These are phyloP conservation scores for Trididemnum miniatum DNA, from an alignment of 23 tunicate genomes.

Conservation along the genomic window DNA sequence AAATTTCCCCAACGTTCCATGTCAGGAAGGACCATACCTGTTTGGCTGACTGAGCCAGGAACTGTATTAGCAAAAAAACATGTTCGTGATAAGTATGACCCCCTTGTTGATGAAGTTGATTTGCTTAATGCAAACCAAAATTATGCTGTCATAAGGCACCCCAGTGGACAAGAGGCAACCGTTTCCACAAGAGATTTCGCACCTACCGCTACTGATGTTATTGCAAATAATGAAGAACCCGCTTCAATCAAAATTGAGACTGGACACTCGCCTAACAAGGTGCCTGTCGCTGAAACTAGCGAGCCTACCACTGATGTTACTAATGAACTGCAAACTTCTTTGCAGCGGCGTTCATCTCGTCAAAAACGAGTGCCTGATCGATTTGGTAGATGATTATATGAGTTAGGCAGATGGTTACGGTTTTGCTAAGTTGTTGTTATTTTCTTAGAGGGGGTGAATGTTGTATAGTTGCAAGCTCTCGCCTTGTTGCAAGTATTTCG, in stretches of 20 bases:
- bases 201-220: not conserved
- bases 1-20: not conserved
- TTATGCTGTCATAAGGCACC: not conserved
- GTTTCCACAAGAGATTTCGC: constrained; percentile 5
- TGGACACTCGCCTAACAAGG: no score
- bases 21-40: not conserved
- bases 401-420: not conserved
- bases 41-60: not conserved
- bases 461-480: no score
- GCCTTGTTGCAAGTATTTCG: no score
- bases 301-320: not conserved
- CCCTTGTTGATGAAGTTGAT: not conserved
- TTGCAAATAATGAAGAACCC: not conserved
- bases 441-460: not conserved
- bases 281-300: not conserved
- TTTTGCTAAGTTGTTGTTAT: no score
- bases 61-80: not conserved
- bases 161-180: not conserved
- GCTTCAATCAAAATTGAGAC: no score
- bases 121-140: constrained; percentile 1
- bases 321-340: not conserved
- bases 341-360: not conserved
- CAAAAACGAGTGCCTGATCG: not conserved
- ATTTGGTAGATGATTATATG: no score
- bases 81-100: not conserved